Conservation (phyloP, 2,113 vertebrate genomes). For the Alectura lathami region DNA sequence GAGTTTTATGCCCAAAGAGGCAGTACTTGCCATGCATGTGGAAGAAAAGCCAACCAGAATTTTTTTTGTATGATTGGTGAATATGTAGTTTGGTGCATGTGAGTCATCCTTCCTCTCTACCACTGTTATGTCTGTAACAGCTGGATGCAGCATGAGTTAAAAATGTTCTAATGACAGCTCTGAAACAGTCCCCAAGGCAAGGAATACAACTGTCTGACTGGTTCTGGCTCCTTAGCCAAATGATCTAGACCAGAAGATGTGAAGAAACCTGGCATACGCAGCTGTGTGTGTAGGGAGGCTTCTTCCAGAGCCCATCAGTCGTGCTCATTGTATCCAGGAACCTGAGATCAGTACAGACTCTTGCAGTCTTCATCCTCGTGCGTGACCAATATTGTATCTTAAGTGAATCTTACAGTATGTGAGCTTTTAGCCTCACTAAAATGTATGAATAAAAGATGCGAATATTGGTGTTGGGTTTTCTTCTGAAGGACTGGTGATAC, state of each 20-base stretch:
- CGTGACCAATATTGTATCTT: neutral
- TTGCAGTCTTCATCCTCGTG: neutral
- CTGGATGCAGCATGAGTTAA: neutral
- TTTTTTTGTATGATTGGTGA: neutral
- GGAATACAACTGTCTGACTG: neutral
- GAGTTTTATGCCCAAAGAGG: neutral
- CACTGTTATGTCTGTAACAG: neutral
- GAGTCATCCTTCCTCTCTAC: neutral
- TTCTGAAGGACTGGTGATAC: neutral
- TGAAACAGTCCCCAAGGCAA: neutral
- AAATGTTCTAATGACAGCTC: neutral
- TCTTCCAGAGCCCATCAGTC: neutral
- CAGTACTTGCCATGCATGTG: neutral
- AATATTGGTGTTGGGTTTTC: neutral
- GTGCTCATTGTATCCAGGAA: neutral
- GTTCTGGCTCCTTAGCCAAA: neutral
- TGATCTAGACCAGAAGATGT: neutral
- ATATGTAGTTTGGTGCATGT: neutral
- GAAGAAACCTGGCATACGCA: neutral
- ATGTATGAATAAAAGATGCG: neutral
- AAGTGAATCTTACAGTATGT: neutral
- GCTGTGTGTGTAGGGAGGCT: neutral
- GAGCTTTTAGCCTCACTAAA: constrained; percentile 1
- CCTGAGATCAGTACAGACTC: neutral
- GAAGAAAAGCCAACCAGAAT: neutral